A percentile compares a stretch with the other conserved stretches of the same genome.
Evolutionary conservation across 1,140 invertebrate genomes (phyloP).

Genomic region (Tetragonula clypearis): DNA sequence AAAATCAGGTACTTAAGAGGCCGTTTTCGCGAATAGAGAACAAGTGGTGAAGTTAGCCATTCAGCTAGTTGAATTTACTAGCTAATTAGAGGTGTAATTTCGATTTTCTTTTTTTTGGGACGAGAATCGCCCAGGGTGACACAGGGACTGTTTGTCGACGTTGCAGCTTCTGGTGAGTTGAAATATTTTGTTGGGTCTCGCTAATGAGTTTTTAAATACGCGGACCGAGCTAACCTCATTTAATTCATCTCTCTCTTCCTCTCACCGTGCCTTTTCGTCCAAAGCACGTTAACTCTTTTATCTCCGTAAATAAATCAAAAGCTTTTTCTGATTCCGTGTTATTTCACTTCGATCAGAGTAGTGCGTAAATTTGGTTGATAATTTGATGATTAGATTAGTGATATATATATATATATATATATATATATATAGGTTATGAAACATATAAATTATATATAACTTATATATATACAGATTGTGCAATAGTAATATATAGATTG

Average conservation of each 20-base stretch:
- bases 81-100: slow-evolving; percentile 46
- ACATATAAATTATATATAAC: too few species aligned
- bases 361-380: too few species aligned
- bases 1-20: slow-evolving; percentile 1
- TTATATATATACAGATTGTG: too few species aligned
- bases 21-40: not conserved
- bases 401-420: too few species aligned
- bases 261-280: not conserved
- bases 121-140: not conserved
- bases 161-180: slow-evolving; percentile 42
- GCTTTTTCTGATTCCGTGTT: too few species aligned
- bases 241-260: not conserved
- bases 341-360: too few species aligned
- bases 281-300: not conserved
- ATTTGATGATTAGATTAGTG: too few species aligned
- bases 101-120: slow-evolving; percentile 21
- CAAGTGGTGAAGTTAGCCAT: not conserved
- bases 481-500: too few species aligned
- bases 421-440: too few species aligned
- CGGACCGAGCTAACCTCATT: slow-evolving; percentile 7
- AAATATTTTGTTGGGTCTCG: slow-evolving; percentile 40
- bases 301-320: too few species aligned
- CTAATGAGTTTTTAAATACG: slow-evolving; percentile 51
- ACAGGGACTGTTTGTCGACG: not conserved
- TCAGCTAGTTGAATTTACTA: not conserved